Conservation (phyloP, 2,797 vertebrate species). For the Cyclopterus lumpus region DNA sequence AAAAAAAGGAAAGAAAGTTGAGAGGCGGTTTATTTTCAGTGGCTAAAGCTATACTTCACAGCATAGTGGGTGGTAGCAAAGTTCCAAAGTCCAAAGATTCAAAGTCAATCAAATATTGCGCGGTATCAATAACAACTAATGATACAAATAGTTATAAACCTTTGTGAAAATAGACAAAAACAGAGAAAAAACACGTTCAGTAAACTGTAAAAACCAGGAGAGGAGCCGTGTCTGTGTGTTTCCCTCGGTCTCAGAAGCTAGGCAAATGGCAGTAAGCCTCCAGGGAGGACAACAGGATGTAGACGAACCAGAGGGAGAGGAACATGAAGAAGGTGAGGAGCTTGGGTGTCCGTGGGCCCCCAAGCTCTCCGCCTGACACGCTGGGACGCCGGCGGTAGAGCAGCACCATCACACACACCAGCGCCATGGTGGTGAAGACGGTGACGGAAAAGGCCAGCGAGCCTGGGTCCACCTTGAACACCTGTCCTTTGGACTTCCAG, state of each 20-base stretch:
- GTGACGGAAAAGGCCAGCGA: conserved; percentile 90
- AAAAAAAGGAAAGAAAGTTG: conserved; percentile 35
- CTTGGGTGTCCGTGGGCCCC: conserved; percentile 87
- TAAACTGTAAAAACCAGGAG: conserved; percentile 71
- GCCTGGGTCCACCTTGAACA: conserved; percentile 84
- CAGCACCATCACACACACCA: conserved; percentile 79
- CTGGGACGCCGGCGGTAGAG: conserved; percentile 86
- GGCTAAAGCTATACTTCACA: conserved; percentile 71
- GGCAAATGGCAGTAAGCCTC: conserved; percentile 89
- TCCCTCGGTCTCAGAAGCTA: conserved; percentile 80
- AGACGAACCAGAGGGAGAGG: conserved; percentile 86
- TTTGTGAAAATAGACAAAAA: conserved; percentile 78
- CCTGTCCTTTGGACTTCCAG: conserved; percentile 83
- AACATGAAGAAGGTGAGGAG: conserved; percentile 85
- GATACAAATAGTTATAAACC: conserved; percentile 79
- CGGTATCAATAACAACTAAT: conserved; percentile 73
- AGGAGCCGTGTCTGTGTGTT: conserved; percentile 49
- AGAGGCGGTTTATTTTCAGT: conserved; percentile 40
- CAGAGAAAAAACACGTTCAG: conserved; percentile 64
- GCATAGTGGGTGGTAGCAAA: conserved; percentile 68
- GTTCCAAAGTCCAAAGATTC: conserved; percentile 63
- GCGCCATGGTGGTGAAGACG: conserved; percentile 87
- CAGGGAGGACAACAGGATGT: conserved; percentile 87
- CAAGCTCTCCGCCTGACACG: conserved; percentile 85
- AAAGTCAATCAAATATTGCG: conserved; percentile 69